Base-by-base conservation (phyloP, 2,113 vertebrate genomes). In the Merops nubicus region DNA sequence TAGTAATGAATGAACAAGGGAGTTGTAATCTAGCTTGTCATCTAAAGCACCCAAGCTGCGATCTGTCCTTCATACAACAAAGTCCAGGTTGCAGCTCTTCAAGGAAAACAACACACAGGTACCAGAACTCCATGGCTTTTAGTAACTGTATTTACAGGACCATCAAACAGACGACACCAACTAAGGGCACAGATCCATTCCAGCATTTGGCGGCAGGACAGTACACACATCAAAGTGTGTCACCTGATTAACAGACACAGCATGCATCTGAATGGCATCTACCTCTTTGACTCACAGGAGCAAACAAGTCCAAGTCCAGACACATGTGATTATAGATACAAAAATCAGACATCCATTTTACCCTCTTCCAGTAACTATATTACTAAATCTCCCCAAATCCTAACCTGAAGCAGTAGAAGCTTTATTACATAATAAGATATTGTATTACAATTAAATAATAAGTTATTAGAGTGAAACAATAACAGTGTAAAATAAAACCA, bases 61-160 rank as follows among this genome's bases (percentile, higher is more conserved):
- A 57, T 12, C 31, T 38, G 3, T 34, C 15, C 53, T 77, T 45
- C 65, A 38, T 8, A 33, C 38, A 65, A 42, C 34, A 15, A 36
- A 43, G 29, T 8, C 43, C 4, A 3, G 26, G 26, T 56, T 36
- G 11, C 63, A 47, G 63, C 26, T 69, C 40, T 56, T 33, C 13
- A 36, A 73, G 19, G 25, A 25, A 31, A 91, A 62, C 0, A 17
- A 6, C 33, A 45, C 34, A 21, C 0, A 47, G 0, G 1, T 28
- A 48, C 31, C 38, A 63, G 22, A 54, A 60, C 38, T 25, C 42
- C 11, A 1, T 2, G 8, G 67, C 42, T 89, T 67, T 84, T 5
- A 47, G n/a, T 16, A 12, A 8, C 48, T 33, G 9, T 33, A 60
- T 45, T 53, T 54, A 56, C 3, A 48, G 23, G 26, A 28, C 40